A percentile compares a stretch with the other conserved stretches of the same genome.
Conservation (phyloP, 2,888 invertebrate genomes). For the Idaea aversata region DNA sequence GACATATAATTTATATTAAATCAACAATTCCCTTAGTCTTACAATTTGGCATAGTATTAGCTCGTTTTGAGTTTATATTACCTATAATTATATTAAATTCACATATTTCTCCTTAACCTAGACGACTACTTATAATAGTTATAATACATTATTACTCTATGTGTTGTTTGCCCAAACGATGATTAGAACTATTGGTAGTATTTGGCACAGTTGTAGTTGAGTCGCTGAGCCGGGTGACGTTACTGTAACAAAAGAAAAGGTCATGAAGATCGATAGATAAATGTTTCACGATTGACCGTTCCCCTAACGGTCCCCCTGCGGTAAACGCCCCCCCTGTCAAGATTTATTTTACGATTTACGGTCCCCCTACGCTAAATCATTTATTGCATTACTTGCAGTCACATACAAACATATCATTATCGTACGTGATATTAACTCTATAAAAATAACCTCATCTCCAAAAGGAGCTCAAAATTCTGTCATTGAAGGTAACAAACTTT, state of each 20-base stretch:
- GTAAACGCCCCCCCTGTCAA: too few relatives aligned
- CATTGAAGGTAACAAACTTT: too few relatives aligned
- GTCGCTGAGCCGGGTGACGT: constrained; percentile 72
- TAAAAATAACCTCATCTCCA: too few relatives aligned
- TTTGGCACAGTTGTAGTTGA: constrained; percentile 62
- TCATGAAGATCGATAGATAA: neutral
- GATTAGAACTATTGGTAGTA: constrained; percentile 56
- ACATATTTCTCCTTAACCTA: constrained; percentile 55
- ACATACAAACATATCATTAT: too few relatives aligned
- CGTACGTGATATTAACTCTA: too few relatives aligned
- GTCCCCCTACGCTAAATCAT: too few relatives aligned
- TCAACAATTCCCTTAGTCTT: constrained; percentile 77
- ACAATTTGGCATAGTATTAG: constrained; percentile 77
- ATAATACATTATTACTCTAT: constrained; percentile 44
- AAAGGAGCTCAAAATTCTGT: too few relatives aligned
- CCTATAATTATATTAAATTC: constrained; percentile 62
- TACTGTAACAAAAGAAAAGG: constrained; percentile 52
- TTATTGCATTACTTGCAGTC: too few relatives aligned
- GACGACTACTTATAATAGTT: constrained; percentile 59
- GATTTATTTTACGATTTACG: too few relatives aligned
- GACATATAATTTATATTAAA: constrained; percentile 80
- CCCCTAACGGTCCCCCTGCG: too few relatives aligned
- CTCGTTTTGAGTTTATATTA: constrained; percentile 64
- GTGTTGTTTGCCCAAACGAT: constrained; percentile 66
- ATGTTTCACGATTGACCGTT: too few relatives aligned